Percentiles rank a stretch among this genome's conserved stretches.
phyloP scores from a whole-genome alignment of 2,797 vertebrate genomes.

The Gallinago stenura region DNA sequence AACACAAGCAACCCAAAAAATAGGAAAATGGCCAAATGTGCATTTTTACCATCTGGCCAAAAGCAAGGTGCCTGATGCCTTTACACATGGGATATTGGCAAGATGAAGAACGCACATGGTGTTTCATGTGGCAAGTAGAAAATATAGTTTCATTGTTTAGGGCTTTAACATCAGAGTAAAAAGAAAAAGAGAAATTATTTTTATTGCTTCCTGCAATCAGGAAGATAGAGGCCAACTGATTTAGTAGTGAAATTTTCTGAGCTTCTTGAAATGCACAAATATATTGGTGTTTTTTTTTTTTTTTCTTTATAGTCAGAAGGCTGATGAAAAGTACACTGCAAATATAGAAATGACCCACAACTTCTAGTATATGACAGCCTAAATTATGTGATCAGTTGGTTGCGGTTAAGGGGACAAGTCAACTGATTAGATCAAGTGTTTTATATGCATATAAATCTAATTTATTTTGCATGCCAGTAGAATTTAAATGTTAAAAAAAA shows the following conservation, averaged over 20 bases:
- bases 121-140: not conserved
- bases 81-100: conserved; percentile 4
- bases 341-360: not conserved
- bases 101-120: not conserved
- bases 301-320: not conserved
- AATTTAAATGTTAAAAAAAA: not conserved
- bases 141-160: not conserved
- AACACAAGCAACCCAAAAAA: not conserved
- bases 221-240: not conserved
- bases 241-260: not conserved
- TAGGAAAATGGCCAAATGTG: not conserved
- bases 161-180: not conserved
- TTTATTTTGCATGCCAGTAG: not conserved
- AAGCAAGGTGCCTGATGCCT: conserved; percentile 14
- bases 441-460: not conserved
- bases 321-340: not conserved
- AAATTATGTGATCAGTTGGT: not conserved
- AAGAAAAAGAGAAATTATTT: not conserved
- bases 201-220: not conserved
- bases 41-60: conserved; percentile 36
- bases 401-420: not conserved
- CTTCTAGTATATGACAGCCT: not conserved
- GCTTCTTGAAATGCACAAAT: not conserved
- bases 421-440: not conserved
- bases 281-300: not conserved